Conservation (phyloP, 2,113 vertebrate genomes). For the Oxyura jamaicensis region DNA sequence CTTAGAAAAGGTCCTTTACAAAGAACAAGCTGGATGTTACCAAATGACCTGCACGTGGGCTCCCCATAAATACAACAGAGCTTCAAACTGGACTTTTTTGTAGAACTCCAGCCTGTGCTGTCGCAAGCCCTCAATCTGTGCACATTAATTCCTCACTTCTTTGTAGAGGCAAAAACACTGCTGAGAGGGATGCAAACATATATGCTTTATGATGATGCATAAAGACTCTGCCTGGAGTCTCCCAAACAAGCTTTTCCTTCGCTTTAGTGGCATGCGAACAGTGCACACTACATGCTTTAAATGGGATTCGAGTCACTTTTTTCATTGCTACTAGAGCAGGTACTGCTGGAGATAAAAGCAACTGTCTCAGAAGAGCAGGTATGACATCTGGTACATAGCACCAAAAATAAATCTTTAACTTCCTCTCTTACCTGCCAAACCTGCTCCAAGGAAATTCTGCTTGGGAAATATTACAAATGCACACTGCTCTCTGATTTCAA, state of each 20-base stretch:
- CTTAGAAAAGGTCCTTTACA: background rate
- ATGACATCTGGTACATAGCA: slow-evolving; percentile 69
- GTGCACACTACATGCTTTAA: slow-evolving; percentile 47
- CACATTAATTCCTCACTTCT: background rate
- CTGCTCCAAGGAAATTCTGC: slow-evolving; percentile 40
- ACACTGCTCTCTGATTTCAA: slow-evolving; percentile 64
- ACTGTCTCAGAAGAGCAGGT: slow-evolving; percentile 69
- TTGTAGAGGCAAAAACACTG: background rate
- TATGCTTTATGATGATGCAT: slow-evolving; percentile 19
- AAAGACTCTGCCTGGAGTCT: slow-evolving; percentile 50
- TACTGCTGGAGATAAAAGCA: slow-evolving; percentile 71
- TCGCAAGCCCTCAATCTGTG: background rate
- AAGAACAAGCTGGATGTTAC: background rate
- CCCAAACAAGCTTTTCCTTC: slow-evolving; percentile 41
- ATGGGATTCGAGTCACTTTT: slow-evolving; percentile 60
- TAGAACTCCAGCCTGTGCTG: background rate
- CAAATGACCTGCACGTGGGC: background rate
- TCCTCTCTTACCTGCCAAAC: slow-evolving; percentile 69
- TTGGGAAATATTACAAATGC: slow-evolving; percentile 60
- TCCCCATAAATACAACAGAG: background rate
- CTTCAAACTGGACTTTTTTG: background rate
- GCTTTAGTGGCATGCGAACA: slow-evolving; percentile 54
- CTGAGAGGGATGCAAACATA: slow-evolving; percentile 13
- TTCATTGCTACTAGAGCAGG: slow-evolving; percentile 53
- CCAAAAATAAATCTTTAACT: slow-evolving; percentile 76